phyloP scores from a whole-genome alignment of 2,888 invertebrate genomes.

The Chalcis sispes region DNA sequence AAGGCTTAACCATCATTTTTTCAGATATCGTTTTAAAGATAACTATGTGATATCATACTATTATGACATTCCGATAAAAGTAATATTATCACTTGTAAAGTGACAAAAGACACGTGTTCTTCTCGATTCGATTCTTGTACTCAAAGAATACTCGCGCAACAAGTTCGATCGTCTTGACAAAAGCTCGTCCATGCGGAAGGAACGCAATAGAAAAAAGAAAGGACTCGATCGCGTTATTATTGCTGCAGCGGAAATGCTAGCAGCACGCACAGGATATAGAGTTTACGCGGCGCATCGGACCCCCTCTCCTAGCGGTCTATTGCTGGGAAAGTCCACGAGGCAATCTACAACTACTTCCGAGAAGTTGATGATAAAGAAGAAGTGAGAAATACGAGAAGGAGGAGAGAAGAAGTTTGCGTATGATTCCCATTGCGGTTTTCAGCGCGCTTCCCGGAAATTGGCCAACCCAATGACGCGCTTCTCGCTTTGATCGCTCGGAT shows the following conservation, averaged over 20 bases:
- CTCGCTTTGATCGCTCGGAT: too few relatives aligned
- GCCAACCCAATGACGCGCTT: conserved; percentile 13
- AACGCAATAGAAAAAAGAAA: neutral
- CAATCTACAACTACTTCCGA: conserved; percentile 5
- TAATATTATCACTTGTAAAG: too few relatives aligned
- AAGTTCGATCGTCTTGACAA: neutral
- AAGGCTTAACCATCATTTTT: too few relatives aligned
- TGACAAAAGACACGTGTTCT: too few relatives aligned
- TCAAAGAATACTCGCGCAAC: too few relatives aligned
- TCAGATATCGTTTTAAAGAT: too few relatives aligned
- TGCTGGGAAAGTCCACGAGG: conserved; percentile 24
- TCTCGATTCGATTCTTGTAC: too few relatives aligned
- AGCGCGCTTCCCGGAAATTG: conserved; percentile 40
- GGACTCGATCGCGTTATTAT: too few relatives aligned
- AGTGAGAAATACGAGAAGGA: neutral
- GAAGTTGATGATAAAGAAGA: conserved; percentile 3
- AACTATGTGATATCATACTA: too few relatives aligned
- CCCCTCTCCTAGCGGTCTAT: conserved; percentile 20
- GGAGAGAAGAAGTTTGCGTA: neutral
- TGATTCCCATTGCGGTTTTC: conserved; percentile 44
- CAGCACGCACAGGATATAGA: conserved; percentile 8
- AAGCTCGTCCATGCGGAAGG: neutral
- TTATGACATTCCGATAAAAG: too few relatives aligned
- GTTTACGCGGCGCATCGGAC: too few relatives aligned
- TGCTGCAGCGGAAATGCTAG: conserved; percentile 15